These are phyloP conservation scores for Morone saxatilis DNA, from an alignment of 2,113 vertebrate species.

Conservation along the genomic window DNA sequence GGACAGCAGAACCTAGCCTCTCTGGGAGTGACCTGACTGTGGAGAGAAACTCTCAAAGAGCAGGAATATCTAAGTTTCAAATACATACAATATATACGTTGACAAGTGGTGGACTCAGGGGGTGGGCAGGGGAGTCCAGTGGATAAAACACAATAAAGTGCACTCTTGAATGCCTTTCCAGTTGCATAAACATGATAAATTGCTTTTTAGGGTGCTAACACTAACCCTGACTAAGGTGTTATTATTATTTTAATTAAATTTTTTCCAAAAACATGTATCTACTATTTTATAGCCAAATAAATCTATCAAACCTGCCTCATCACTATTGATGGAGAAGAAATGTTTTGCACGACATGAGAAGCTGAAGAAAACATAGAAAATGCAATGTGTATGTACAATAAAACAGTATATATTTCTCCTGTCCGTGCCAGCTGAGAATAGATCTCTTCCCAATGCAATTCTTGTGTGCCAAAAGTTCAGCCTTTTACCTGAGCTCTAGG, in stretches of 20 bases:
- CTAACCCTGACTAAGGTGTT: no score
- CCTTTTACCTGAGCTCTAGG: no score
- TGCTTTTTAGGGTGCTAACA: no score
- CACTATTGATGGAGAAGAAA: neutral
- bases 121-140: no score
- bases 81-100: neutral
- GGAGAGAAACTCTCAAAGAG: neutral
- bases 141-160: no score
- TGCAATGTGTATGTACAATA: neutral
- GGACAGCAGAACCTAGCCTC: slow-evolving; percentile 16
- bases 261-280: neutral
- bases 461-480: no score
- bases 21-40: neutral
- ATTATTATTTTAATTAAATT: no score
- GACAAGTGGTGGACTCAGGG: no score
- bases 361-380: neutral
- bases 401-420: neutral
- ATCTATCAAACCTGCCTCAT: neutral
- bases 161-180: no score
- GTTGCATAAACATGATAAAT: no score
- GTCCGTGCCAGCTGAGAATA: neutral
- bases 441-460: no score
- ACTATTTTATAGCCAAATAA: neutral
- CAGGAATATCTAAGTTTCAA: neutral
- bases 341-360: neutral